These are phyloP conservation scores for Hydrolagus affinis DNA, from an alignment of 2,113 vertebrate genomes.

Conservation along the genomic window DNA sequence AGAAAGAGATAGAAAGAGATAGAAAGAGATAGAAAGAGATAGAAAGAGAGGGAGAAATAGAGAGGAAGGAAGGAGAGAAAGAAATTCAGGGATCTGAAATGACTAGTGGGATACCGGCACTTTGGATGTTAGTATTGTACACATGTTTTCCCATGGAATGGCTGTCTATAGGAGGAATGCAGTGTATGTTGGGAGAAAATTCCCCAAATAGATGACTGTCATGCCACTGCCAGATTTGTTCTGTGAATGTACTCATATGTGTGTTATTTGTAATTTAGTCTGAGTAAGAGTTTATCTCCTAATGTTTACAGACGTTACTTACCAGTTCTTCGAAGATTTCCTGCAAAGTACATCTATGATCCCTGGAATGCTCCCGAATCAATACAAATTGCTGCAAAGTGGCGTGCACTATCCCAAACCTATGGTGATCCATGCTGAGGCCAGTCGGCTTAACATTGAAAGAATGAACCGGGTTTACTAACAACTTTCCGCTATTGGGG, in stretches of 20 bases:
- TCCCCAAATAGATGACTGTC: not conserved
- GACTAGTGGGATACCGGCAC: not conserved
- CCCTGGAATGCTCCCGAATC: slow-evolving; percentile 63
- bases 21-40: too few relatives aligned
- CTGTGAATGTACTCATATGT: not conserved
- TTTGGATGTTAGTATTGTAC: not conserved
- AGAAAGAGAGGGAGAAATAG: too few relatives aligned
- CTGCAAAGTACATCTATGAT: slow-evolving; percentile 67
- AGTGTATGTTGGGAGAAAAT: not conserved
- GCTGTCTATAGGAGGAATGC: not conserved
- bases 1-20: too few relatives aligned
- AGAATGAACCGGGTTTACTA: slow-evolving; percentile 72
- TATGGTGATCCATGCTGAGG: slow-evolving; percentile 63
- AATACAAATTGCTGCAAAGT: slow-evolving; percentile 59
- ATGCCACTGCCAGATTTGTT: not conserved
- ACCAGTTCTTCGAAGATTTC: slow-evolving; percentile 64
- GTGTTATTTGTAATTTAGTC: not conserved
- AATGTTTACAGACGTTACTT: slow-evolving; percentile 64
- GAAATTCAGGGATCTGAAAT: not conserved
- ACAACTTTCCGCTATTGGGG: slow-evolving; percentile 66
- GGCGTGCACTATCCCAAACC: slow-evolving; percentile 64
- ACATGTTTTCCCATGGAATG: not conserved
- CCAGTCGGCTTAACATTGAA: slow-evolving; percentile 66
- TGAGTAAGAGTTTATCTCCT: slow-evolving; percentile 34
- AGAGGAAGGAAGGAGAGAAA: too few relatives aligned